Evolutionary conservation across 2,113 vertebrate genomes (phyloP).

Genomic region (Nothocercus julius): DNA sequence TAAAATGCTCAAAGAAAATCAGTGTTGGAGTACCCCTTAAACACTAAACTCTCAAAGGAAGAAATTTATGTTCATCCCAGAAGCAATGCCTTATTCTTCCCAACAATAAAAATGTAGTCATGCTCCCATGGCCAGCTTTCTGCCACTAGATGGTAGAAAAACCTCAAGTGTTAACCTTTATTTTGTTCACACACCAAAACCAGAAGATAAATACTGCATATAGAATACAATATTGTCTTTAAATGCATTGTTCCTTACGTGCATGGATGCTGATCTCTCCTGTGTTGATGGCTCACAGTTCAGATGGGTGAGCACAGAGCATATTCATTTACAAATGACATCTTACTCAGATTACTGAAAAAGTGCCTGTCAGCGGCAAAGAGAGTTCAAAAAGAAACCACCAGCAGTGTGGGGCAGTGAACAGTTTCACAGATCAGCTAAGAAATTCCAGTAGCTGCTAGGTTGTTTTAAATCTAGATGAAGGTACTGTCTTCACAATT

Average conservation of each 20-base stretch:
- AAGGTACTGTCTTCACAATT: not conserved
- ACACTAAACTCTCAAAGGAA: not conserved
- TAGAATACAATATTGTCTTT: not conserved
- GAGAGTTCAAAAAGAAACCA: not conserved
- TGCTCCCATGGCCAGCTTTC: fast-evolving
- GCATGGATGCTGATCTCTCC: not conserved
- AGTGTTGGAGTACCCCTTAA: not conserved
- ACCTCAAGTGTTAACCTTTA: not conserved
- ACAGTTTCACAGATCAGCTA: not conserved
- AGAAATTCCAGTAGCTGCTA: not conserved
- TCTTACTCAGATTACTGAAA: not conserved
- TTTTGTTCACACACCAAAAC: fast-evolving
- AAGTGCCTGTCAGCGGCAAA: not conserved
- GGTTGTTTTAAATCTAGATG: not conserved
- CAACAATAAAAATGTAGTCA: fast-evolving
- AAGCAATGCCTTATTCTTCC: not conserved
- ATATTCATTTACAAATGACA: not conserved
- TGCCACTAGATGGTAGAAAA: conserved; percentile 46
- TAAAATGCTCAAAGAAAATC: not conserved
- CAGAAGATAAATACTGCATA: not conserved
- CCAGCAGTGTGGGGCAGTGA: not conserved
- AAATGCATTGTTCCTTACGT: not conserved
- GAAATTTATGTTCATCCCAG: not conserved
- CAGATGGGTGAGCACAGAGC: fast-evolving
- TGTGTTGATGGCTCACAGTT: not conserved